Evolutionary conservation across 92 coral and sea anemone species (phyloP), one percentile per base, ranked within the genome.

Genomic region (Porites lobata): DNA sequence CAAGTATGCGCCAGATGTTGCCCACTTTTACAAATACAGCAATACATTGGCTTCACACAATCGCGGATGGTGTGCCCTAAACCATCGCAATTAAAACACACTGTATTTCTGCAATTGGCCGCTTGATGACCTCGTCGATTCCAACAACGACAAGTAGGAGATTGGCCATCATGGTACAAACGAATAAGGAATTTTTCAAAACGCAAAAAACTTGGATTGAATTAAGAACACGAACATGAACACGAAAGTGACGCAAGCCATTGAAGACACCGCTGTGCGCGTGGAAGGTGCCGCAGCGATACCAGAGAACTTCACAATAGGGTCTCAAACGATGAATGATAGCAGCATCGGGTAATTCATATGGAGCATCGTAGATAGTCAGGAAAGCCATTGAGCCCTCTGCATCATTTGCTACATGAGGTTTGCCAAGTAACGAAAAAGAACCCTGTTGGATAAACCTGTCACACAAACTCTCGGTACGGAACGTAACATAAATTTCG

Each of bases 11-110:
- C 75, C 0, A 69, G 52, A 5, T 69, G 52, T 32, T 32, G 52
- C 0, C 75, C 75, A 5, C 75, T 69, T 13, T 69, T 69, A 9
- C 53, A 69, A 2, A 32, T 26, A 13, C 75, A 69, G 7, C 75
- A 69, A 18, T 69, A 69, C 75, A 38, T 69, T 10, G 75, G 75
- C n/a, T 32, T 69, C 11, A 69, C 15, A 54, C 59, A 54, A 54
- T 54, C 13, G 0, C 11, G 59, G 10, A 14, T 0, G 7, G 11
- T 54, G 13, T 54, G 59, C 2, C 59, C 59, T 12, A 54, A 54
- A 6, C 11, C 10, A 6, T 54, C 59, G 3, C 59, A 54, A 54
- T 54, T 54, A 54, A 54, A 54, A 7, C 14, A 9, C 0, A 54
- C 11, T 2, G 11, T 7, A 7, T 54, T 54, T 1, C 7, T 6